A percentile compares a stretch with the other conserved stretches of the same genome.
These are phyloP conservation scores for Rhodophaea formosa DNA, from an alignment of 2,888 invertebrate genomes.

Conservation along the genomic window DNA sequence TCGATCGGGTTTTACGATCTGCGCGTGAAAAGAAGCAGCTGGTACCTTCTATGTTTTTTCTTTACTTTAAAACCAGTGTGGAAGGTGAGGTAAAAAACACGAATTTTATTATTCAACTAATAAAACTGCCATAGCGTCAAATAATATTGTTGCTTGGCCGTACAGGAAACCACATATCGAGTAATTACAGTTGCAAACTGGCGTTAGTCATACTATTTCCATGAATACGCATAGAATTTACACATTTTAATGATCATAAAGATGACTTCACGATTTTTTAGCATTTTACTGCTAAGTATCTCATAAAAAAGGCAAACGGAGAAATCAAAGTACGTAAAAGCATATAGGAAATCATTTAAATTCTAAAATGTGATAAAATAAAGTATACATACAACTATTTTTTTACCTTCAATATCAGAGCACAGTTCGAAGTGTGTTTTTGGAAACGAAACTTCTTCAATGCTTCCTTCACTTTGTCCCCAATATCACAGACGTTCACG, in stretches of 20 bases:
- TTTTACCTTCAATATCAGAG: conserved; percentile 89
- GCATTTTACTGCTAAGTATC: background rate
- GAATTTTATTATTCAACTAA: too few species aligned
- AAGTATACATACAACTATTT: conserved; percentile 18
- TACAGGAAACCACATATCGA: background rate
- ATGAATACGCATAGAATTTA: background rate
- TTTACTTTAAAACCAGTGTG: too few species aligned
- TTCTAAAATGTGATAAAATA: too few species aligned
- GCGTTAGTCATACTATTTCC: background rate
- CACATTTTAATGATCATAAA: background rate
- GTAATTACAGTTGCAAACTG: background rate
- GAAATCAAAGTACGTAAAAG: background rate
- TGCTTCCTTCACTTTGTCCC: conserved; percentile 88
- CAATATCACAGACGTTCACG: conserved; percentile 91
- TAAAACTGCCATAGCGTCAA: too few species aligned
- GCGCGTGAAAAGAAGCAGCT: too few species aligned
- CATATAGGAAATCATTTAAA: too few species aligned
- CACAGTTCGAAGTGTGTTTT: conserved; percentile 90
- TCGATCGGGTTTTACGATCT: too few species aligned
- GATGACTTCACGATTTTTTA: background rate
- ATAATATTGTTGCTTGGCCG: background rate
- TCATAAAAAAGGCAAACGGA: too few species aligned
- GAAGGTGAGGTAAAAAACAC: too few species aligned
- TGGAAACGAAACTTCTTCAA: conserved; percentile 93
- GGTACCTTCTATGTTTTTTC: too few species aligned